Base-by-base conservation (phyloP, 2,888 invertebrate species). In the Caenorhabditis wallacei region DNA sequence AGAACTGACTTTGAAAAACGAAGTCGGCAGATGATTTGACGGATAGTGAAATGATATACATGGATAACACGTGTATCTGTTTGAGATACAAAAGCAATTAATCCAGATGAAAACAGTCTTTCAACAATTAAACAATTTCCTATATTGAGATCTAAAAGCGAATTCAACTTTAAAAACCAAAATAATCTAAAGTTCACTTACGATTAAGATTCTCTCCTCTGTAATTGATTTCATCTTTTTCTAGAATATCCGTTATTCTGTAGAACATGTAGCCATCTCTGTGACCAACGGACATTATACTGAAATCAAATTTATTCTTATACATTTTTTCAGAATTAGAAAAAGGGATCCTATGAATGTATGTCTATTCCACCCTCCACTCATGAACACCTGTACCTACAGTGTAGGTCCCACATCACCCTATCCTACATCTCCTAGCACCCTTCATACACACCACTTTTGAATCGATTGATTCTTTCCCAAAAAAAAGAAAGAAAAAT, bases 1-100 rank as follows among this genome's bases (percentile, higher is more conserved):
- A 98, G 94, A 92, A 98, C 97, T 81, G 97, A 96, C 93, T 98
- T 97, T 86, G 96, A 95, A 85, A 95, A 95, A 92, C 96, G 96
- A 94, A 97, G 97, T 93, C 97, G 97, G 93, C 97, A 98, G 92
- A 98, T 98, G 54, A 84, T 82, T 30, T 85, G 84, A 1, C 80
- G 70, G 74, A 71, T 97, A 93, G 96, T 97, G 93, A 97, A 98
- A 94, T 98, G 98, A 93, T 97, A 97, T 84, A 98, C 96, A 94
- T 96, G 95, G 92, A 97, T 94, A 92, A 94, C 96, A 92, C 98
- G 94, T 86, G 98, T 97, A 80, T 97, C 95, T 88, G 95, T 53
- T 54, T 80, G 76, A n/a, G 96, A 96, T 87, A 99, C 98, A 90
- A 98, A 95, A 80, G 97, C 97, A 92, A 98, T 96, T 90, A 99